These are phyloP conservation scores for Pseudococcus jackbeardsleyi DNA, from an alignment of 2,888 invertebrate genomes.

Conservation along the genomic window DNA sequence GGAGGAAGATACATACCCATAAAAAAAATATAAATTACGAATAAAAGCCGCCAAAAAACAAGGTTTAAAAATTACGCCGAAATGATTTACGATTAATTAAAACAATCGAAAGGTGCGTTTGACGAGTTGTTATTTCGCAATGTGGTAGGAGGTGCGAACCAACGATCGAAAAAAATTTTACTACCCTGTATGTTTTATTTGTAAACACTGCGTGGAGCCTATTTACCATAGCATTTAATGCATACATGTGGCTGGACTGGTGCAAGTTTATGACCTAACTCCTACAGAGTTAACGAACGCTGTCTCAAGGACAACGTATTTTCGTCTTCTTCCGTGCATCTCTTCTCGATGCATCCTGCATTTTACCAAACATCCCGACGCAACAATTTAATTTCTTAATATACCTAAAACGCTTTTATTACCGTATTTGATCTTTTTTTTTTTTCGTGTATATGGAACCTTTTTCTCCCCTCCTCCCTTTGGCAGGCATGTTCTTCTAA, in stretches of 20 bases:
- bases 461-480: neutral
- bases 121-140: neutral
- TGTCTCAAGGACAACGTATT: slow-evolving; percentile 64
- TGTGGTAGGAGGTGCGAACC: neutral
- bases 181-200: slow-evolving; percentile 35
- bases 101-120: slow-evolving; percentile 17
- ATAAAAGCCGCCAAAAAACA: neutral
- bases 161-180: neutral
- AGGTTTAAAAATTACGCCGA: slow-evolving; percentile 4
- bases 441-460: neutral
- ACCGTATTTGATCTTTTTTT: slow-evolving; percentile 39
- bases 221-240: slow-evolving; percentile 60
- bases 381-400: slow-evolving; percentile 63
- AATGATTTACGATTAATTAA: slow-evolving; percentile 48
- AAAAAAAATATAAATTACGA: neutral
- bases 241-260: slow-evolving; percentile 61
- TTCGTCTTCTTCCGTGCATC: slow-evolving; percentile 63
- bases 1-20: neutral
- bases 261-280: slow-evolving; percentile 64
- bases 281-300: slow-evolving; percentile 65
- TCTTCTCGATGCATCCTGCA: slow-evolving; percentile 60
- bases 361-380: slow-evolving; percentile 37
- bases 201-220: slow-evolving; percentile 58
- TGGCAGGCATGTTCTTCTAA: neutral
- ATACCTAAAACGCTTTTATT: slow-evolving; percentile 38